A percentile compares a stretch with the other conserved stretches of the same genome.
These are phyloP conservation scores for Argyresthia albistria DNA, from an alignment of 2,888 invertebrate species.

Conservation along the genomic window DNA sequence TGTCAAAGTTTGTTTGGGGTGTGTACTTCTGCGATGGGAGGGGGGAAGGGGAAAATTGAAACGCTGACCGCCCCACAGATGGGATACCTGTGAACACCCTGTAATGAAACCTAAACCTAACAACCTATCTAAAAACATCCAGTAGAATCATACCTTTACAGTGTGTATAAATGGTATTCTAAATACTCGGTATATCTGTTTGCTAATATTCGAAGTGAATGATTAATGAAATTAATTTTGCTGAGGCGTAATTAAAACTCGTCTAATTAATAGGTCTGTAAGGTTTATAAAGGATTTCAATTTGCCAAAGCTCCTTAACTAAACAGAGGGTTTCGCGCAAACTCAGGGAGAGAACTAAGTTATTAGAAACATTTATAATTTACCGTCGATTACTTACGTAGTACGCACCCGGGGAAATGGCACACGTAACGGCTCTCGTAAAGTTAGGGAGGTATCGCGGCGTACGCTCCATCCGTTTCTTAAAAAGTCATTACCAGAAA, in stretches of 20 bases:
- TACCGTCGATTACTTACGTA: constrained; percentile 25
- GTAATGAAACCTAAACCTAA: too few relatives aligned
- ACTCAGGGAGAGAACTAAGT: constrained; percentile 17
- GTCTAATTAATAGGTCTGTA: not conserved
- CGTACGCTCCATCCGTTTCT: constrained; percentile 11
- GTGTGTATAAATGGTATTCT: too few relatives aligned
- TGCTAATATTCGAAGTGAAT: not conserved
- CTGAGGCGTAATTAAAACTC: not conserved
- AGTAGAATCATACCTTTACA: too few relatives aligned
- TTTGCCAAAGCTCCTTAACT: not conserved
- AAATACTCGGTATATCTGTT: too few relatives aligned
- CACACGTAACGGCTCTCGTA: constrained; percentile 28
- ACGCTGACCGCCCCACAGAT: too few relatives aligned
- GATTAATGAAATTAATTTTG: not conserved
- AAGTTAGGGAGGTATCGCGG: constrained; percentile 26
- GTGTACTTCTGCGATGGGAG: too few relatives aligned
- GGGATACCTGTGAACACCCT: too few relatives aligned
- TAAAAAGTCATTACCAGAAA: constrained; percentile 10
- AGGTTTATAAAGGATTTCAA: constrained; percentile 1
- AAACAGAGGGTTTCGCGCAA: not conserved
- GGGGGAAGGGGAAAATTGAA: too few relatives aligned
- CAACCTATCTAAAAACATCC: too few relatives aligned
- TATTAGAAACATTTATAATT: constrained; percentile 30
- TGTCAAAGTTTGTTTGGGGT: too few relatives aligned
- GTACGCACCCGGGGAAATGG: constrained; percentile 28